Evolutionary conservation across 2,797 vertebrate genomes (phyloP).

Genomic region (Ptychobarbus kaznakovi): DNA sequence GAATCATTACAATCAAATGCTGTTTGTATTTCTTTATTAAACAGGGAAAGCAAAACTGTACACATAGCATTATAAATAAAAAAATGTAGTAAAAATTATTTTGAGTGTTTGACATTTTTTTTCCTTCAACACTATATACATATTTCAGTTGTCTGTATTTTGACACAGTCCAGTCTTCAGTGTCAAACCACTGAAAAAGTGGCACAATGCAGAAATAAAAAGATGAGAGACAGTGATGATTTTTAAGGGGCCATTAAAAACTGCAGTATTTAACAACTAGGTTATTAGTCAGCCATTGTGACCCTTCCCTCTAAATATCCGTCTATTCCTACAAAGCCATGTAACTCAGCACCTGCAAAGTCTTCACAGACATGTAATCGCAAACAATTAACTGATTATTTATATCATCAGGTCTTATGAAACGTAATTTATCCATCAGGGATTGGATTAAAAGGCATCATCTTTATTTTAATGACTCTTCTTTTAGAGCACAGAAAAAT

Average conservation of each 20-base stretch:
- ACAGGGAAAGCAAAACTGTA: background rate
- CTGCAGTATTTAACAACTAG: background rate
- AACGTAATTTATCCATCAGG: background rate
- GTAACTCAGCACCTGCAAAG: background rate
- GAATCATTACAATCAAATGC: background rate
- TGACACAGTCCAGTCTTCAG: too few species aligned
- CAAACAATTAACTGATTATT: background rate
- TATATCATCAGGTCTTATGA: constrained; percentile 4
- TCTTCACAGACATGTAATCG: background rate
- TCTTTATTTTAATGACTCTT: background rate
- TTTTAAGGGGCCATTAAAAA: too few species aligned
- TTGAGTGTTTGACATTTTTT: too few species aligned
- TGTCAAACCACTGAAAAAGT: too few species aligned
- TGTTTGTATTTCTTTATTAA: background rate
- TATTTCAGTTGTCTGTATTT: too few species aligned
- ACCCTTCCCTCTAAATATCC: constrained; percentile 3
- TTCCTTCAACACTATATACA: too few species aligned
- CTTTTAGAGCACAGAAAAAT: background rate
- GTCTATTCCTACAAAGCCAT: background rate
- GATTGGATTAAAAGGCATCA: background rate
- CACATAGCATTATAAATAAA: background rate
- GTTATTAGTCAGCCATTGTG: background rate
- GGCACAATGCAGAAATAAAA: too few species aligned
- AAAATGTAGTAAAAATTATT: background rate
- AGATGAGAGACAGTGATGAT: background rate